These are phyloP conservation scores for Pinctada fucata DNA, from an alignment of 2,888 invertebrate species.

Conservation along the genomic window DNA sequence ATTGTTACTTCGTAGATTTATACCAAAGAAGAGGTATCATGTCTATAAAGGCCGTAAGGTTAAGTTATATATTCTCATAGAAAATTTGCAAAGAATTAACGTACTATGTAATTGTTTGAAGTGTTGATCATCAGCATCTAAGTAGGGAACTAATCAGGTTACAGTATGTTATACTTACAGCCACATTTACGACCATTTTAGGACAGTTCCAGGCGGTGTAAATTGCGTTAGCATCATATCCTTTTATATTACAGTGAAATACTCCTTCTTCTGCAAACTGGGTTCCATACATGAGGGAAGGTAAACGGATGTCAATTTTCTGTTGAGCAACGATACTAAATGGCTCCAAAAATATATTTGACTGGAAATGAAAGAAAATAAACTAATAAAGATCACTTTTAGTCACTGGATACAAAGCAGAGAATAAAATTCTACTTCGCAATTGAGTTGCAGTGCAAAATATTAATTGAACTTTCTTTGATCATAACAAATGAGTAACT, in stretches of 20 bases:
- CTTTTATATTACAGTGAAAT: conserved; percentile 47
- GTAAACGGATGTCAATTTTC: conserved; percentile 38
- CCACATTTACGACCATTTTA: conserved; percentile 48
- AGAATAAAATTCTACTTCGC: not conserved
- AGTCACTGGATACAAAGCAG: not conserved
- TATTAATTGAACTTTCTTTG: not conserved
- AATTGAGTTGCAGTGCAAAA: not conserved
- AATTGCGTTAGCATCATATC: conserved; percentile 50
- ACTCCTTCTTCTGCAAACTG: conserved; percentile 49
- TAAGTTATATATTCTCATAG: too few relatives aligned
- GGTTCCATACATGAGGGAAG: conserved; percentile 56
- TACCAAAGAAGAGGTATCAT: not conserved
- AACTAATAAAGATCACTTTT: not conserved
- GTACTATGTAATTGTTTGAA: not conserved
- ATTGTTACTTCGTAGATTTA: not conserved
- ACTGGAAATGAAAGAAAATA: conserved; percentile 34
- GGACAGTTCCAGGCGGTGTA: conserved; percentile 57
- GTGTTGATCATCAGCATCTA: too few relatives aligned
- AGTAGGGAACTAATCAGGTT: too few relatives aligned
- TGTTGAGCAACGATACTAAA: conserved; percentile 34
- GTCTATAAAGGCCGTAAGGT: too few relatives aligned
- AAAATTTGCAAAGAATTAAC: not conserved
- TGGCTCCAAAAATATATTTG: conserved; percentile 55
- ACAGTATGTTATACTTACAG: conserved; percentile 38
- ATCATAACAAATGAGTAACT: too few relatives aligned